A percentile compares a stretch with the other conserved stretches of the same genome.
Evolutionary conservation across 2,113 vertebrate species (phyloP).

Genomic region (Grammomys dolichurus): DNA sequence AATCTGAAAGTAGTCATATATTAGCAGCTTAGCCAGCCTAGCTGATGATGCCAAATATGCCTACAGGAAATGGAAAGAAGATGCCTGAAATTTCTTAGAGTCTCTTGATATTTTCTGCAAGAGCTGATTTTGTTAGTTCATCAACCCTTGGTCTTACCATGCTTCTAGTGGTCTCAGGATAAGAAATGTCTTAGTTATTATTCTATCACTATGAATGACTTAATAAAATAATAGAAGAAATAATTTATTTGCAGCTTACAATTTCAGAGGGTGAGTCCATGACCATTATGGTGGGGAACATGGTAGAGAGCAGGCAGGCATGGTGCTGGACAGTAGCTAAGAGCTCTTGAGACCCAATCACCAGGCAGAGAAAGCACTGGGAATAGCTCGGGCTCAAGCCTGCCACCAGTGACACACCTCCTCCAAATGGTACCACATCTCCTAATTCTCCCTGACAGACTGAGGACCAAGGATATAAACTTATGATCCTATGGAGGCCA

Average conservation of each 20-base stretch:
- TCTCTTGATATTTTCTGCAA: neutral
- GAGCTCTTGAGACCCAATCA: neutral
- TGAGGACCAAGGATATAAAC: neutral
- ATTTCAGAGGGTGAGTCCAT: neutral
- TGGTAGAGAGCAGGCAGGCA: neutral
- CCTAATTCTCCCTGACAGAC: neutral
- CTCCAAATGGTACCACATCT: neutral
- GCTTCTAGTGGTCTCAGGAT: neutral
- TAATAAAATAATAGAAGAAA: neutral
- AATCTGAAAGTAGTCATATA: neutral
- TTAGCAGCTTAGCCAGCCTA: neutral
- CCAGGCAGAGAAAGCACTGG: neutral
- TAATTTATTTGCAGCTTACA: neutral
- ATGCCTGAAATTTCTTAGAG: neutral
- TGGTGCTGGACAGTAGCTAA: neutral
- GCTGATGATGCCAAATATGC: neutral
- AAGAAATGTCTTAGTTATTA: neutral
- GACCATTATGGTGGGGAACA: neutral
- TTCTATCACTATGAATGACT: neutral
- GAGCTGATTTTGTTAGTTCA: neutral
- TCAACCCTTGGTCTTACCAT: neutral
- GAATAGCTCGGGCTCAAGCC: neutral
- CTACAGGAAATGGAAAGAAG: neutral
- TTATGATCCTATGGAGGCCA: neutral
- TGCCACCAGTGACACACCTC: no score